phyloP scores from a whole-genome alignment of 2,113 vertebrate genomes.

The Candoia aspera region DNA sequence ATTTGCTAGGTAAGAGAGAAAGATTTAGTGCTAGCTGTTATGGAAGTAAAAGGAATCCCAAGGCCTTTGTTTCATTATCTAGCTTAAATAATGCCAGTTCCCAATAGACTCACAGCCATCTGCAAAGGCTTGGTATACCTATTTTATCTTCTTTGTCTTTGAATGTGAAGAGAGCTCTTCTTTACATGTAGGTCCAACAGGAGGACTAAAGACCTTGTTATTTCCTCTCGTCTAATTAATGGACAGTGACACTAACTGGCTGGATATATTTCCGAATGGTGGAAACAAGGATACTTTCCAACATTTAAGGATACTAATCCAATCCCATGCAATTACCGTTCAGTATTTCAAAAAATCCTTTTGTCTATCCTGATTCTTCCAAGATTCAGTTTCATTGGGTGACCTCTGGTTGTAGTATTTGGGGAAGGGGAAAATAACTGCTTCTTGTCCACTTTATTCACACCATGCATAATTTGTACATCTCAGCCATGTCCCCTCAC shows the following conservation, averaged over 20 bases:
- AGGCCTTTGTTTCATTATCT: not conserved
- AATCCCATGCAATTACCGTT: not conserved
- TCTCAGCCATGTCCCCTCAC: not conserved
- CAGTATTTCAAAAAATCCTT: not conserved
- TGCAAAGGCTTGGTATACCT: not conserved
- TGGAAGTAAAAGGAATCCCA: not conserved
- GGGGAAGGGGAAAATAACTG: not conserved
- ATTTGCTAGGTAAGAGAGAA: not conserved
- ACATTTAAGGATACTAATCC: not conserved
- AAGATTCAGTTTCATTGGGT: not conserved
- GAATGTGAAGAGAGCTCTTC: not conserved
- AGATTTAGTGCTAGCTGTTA: not conserved
- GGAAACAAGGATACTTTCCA: not conserved
- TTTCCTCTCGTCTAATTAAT: not conserved
- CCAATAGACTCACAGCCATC: not conserved
- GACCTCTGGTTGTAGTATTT: not conserved
- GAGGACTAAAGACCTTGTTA: not conserved
- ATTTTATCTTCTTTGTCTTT: not conserved
- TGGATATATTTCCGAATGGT: not conserved
- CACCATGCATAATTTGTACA: not conserved
- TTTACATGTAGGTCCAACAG: not conserved
- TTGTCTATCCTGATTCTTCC: not conserved
- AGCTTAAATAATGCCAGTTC: not conserved
- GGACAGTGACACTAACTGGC: not conserved
- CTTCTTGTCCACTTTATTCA: not conserved